Conservation (phyloP, 2,888 invertebrate genomes). For the Phasia obesa region DNA sequence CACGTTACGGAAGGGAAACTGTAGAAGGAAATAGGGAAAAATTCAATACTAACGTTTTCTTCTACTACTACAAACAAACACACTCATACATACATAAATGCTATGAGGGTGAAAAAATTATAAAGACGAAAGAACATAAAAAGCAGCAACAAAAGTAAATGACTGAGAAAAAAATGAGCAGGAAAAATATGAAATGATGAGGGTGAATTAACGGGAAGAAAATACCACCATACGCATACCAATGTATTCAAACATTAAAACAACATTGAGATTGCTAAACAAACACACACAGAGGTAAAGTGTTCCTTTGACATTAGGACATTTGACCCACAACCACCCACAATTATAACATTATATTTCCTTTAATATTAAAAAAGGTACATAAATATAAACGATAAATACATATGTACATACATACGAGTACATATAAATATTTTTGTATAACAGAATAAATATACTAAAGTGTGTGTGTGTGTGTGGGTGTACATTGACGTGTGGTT, state of each 20-base stretch:
- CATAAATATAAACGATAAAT: no score
- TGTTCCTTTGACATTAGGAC: conserved; percentile 24
- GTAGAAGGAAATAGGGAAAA: conserved; percentile 51
- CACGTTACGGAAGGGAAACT: conserved; percentile 24
- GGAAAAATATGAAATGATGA: conserved; percentile 58
- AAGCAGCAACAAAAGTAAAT: conserved; percentile 36
- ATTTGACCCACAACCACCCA: conserved; percentile 65
- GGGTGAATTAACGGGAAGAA: conserved; percentile 27
- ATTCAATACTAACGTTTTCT: conserved; percentile 37
- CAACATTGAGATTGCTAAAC: conserved; percentile 62
- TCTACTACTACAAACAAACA: conserved; percentile 13
- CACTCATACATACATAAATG: neutral
- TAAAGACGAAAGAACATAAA: conserved; percentile 35
- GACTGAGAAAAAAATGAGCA: conserved; percentile 31
- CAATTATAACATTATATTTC: conserved; percentile 70
- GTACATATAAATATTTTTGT: neutral
- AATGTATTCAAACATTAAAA: conserved; percentile 47
- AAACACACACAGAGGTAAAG: conserved; percentile 51
- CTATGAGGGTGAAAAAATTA: conserved; percentile 66
- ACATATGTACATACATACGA: neutral
- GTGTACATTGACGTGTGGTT: conserved; percentile 59
- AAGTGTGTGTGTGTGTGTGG: conserved; percentile 19
- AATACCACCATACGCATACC: conserved; percentile 19
- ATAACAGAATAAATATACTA: neutral
- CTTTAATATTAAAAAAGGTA: conserved; percentile 66